These are phyloP conservation scores for Patiria miniata DNA, from an alignment of 35 echinoderm and acorn worm species.

Conservation along the genomic window DNA sequence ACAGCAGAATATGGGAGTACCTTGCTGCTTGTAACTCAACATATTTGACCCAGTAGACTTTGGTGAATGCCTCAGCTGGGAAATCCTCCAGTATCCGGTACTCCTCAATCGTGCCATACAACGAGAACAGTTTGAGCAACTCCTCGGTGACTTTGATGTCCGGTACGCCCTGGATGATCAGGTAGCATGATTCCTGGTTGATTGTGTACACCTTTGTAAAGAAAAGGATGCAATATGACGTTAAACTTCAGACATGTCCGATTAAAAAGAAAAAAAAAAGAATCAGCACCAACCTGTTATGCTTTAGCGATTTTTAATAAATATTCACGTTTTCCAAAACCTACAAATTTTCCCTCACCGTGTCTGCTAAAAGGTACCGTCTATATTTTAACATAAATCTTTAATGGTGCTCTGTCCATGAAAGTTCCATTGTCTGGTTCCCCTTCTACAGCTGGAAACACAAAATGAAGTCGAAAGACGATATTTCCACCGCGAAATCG, in stretches of 20 bases:
- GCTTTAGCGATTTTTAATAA: no score
- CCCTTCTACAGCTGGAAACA: no score
- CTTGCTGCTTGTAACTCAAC: slow-evolving; percentile 81
- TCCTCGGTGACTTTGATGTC: slow-evolving; percentile 86
- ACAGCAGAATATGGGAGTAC: slow-evolving; percentile 11
- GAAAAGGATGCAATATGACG: background rate
- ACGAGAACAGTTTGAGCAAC: slow-evolving; percentile 73
- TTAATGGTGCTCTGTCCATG: no score
- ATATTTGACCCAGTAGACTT: slow-evolving; percentile 95
- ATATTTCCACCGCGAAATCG: no score
- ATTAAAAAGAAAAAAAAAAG: background rate
- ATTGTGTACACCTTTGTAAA: slow-evolving; percentile 81
- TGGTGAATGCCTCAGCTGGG: slow-evolving; percentile 87
- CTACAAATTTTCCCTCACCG: no score
- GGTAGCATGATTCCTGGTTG: slow-evolving; percentile 80
- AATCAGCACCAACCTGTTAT: background rate
- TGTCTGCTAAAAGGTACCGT: no score
- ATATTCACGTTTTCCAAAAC: no score
- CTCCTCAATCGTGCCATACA: slow-evolving; percentile 81
- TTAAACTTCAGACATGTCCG: no score
- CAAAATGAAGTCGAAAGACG: no score
- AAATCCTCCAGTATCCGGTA: slow-evolving; percentile 65
- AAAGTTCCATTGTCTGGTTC: no score
- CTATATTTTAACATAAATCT: no score
- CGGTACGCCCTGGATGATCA: slow-evolving; percentile 83